Percentiles rank a stretch among this genome's conserved stretches.
phyloP scores from a whole-genome alignment of 1,140 invertebrate species.

The Drosophila murphyi region DNA sequence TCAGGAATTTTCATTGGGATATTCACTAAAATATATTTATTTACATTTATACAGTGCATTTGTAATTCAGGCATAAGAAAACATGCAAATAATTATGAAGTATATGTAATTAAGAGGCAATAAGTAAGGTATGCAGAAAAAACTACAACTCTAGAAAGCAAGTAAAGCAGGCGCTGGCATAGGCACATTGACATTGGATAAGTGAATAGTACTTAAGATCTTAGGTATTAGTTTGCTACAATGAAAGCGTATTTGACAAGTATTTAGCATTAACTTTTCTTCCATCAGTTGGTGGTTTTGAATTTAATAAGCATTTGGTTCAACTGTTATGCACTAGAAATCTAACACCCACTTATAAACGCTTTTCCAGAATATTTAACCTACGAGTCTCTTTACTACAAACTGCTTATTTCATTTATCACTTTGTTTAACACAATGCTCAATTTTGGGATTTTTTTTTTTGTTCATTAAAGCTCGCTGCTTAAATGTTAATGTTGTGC shows the following conservation, averaged over 20 bases:
- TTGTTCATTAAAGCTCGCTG: constrained; percentile 32
- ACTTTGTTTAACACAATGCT: constrained; percentile 1
- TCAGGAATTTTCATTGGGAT: constrained; percentile 37
- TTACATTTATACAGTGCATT: constrained; percentile 33
- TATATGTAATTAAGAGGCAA: not conserved
- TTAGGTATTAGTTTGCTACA: constrained; percentile 17
- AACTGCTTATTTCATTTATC: constrained; percentile 5
- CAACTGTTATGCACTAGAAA: constrained; percentile 33
- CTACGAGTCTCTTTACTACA: constrained; percentile 32
- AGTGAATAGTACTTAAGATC: constrained; percentile 14
- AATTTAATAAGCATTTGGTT: constrained; percentile 48
- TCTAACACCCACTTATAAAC: constrained; percentile 55
- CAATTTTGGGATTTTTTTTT: not conserved
- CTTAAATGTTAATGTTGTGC: constrained; percentile 13
- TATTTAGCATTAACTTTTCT: constrained; percentile 27
- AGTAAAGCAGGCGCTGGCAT: constrained; percentile 53
- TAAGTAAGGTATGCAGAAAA: constrained; percentile 7
- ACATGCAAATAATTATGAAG: constrained; percentile 64
- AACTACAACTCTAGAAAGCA: constrained; percentile 5
- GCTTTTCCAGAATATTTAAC: constrained; percentile 32
- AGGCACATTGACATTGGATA: constrained; percentile 4
- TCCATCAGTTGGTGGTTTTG: constrained; percentile 35
- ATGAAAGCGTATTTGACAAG: constrained; percentile 25
- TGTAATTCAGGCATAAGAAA: constrained; percentile 27
- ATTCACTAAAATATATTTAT: constrained; percentile 2